These are phyloP conservation scores for Ephydatia muelleri DNA, from an alignment of 37 sponge, comb jelly and placozoan species.

Conservation along the genomic window DNA sequence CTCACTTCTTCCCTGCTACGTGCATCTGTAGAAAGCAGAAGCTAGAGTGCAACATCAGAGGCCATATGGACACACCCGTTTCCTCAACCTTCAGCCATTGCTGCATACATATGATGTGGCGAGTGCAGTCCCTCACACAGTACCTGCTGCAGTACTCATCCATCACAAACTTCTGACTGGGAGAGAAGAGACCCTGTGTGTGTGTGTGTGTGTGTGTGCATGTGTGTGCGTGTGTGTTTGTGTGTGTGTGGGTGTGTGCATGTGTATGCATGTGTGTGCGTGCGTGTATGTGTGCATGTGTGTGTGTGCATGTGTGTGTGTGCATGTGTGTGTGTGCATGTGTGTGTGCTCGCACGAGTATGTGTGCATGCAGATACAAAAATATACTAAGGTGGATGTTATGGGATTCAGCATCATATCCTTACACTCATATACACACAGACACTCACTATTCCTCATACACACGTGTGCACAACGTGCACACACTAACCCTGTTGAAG, in stretches of 20 bases:
- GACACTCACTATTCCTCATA: no score
- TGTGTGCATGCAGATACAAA: not conserved
- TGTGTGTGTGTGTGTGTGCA: not conserved
- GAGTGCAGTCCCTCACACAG: constrained; percentile 46
- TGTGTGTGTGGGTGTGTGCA: not conserved
- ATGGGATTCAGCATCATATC: no score
- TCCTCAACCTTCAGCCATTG: constrained; percentile 40
- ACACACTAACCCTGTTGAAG: constrained; percentile 45
- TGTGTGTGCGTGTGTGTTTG: not conserved
- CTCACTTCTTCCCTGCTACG: constrained; percentile 63
- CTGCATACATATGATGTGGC: constrained; percentile 55
- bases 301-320: not conserved
- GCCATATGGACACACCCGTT: constrained; percentile 46
- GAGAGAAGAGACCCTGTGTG: constrained; percentile 67
- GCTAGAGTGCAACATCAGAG: constrained; percentile 59
- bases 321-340: not conserved
- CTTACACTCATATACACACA: no score
- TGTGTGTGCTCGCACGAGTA: not conserved
- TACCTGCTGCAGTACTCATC: constrained; percentile 81
- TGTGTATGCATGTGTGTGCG: not conserved
- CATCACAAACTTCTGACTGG: constrained; percentile 62
- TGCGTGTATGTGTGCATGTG: not conserved
- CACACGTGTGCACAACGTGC: no score
- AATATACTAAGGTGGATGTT: not conserved
- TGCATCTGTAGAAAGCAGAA: constrained; percentile 68